A percentile compares a stretch with the other conserved stretches of the same genome.
These are phyloP conservation scores for Spinus pinus DNA, from an alignment of 2,797 vertebrate genomes.

Conservation along the genomic window DNA sequence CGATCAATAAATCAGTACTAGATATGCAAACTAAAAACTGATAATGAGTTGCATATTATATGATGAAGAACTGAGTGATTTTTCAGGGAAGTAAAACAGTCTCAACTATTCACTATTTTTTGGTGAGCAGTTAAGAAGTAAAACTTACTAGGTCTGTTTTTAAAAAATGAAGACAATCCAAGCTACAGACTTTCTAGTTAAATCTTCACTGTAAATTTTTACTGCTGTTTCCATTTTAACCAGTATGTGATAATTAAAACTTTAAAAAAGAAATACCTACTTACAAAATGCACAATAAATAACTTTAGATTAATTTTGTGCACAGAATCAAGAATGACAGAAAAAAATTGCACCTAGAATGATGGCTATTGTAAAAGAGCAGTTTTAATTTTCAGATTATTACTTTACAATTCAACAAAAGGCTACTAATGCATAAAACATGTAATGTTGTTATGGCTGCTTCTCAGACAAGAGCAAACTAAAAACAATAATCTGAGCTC, in stretches of 20 bases:
- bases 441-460: not conserved
- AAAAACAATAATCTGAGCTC: not conserved
- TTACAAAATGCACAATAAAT: constrained; percentile 8
- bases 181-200: constrained; percentile 11
- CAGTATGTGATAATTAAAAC: constrained; percentile 14
- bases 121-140: not conserved
- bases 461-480: not conserved
- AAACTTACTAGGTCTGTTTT: not conserved
- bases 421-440: not conserved
- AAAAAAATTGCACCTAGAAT: not conserved
- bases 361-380: not conserved
- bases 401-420: not conserved
- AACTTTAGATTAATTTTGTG: not conserved
- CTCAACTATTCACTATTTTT: not conserved
- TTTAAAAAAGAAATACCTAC: constrained; percentile 7
- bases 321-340: not conserved
- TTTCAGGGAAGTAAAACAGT: not conserved
- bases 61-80: not conserved
- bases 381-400: not conserved
- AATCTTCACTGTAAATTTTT: not conserved
- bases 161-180: constrained; percentile 16
- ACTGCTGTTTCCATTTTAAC: constrained; percentile 21
- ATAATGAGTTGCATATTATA: not conserved
- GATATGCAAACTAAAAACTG: not conserved
- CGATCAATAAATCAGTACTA: constrained; percentile 15